A percentile compares a stretch with the other conserved stretches of the same genome.
Evolutionary conservation across 1,140 invertebrate genomes (phyloP).

Genomic region (Scaptomyza montana): DNA sequence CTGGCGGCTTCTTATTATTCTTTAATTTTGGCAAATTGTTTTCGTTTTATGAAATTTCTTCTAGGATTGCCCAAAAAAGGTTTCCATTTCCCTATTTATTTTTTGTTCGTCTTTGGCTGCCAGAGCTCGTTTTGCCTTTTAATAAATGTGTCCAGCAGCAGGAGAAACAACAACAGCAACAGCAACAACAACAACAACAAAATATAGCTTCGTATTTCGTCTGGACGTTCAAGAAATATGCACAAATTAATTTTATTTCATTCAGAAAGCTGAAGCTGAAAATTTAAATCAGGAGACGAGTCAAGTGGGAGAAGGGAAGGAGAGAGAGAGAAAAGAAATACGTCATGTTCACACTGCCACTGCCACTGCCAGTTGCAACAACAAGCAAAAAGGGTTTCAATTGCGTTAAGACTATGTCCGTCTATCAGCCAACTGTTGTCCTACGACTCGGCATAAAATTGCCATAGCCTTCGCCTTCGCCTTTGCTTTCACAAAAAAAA

Average conservation of each 20-base stretch:
- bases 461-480: conserved; percentile 22
- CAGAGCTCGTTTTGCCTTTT: conserved; percentile 67
- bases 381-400: conserved; percentile 73
- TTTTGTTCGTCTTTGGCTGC: conserved; percentile 8
- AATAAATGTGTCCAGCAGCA: conserved; percentile 72
- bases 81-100: conserved; percentile 58
- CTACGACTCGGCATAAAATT: conserved; percentile 38
- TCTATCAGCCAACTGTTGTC: conserved; percentile 58
- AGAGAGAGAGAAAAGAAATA: conserved; percentile 44
- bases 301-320: too few species aligned
- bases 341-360: conserved; percentile 64
- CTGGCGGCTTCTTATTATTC: conserved; percentile 73
- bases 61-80: conserved; percentile 73
- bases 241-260: conserved; percentile 82
- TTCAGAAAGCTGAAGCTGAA: conserved; percentile 69
- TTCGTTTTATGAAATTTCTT: conserved; percentile 82
- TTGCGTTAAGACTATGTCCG: conserved; percentile 19
- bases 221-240: conserved; percentile 78
- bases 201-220: conserved; percentile 67
- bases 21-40: conserved; percentile 82
- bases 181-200: conserved; percentile 44
- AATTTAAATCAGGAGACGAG: conserved; percentile 73
- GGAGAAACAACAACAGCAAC: conserved; percentile 27
- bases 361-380: conserved; percentile 18
- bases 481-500: conserved; percentile 18